Percentiles rank a stretch among this genome's conserved stretches.
Evolutionary conservation across 2,797 vertebrate genomes (phyloP).

Genomic region (Sciaenops ocellatus): DNA sequence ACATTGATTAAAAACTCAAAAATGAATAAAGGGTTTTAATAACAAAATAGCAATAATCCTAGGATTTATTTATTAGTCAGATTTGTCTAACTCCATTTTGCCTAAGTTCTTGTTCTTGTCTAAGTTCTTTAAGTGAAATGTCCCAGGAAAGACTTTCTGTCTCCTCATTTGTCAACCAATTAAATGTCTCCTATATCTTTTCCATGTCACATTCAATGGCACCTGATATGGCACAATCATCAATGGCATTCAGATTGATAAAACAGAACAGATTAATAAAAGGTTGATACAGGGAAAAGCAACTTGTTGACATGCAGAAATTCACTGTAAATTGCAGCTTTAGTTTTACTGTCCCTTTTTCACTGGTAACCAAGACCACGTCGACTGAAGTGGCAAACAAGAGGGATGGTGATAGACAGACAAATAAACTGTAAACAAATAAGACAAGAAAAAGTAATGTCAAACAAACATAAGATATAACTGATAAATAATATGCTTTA

Average conservation of each 20-base stretch:
- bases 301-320: background rate
- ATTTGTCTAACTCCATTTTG: background rate
- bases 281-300: background rate
- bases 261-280: background rate
- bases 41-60: background rate
- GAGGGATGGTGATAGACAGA: slow-evolving; percentile 71
- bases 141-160: no score
- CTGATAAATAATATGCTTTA: background rate
- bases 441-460: background rate
- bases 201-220: background rate
- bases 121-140: background rate
- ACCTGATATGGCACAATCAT: background rate
- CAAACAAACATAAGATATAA: background rate
- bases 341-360: slow-evolving; percentile 12
- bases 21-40: background rate
- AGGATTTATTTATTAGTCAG: background rate
- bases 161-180: background rate
- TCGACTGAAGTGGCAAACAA: slow-evolving; percentile 73
- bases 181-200: background rate
- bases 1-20: slow-evolving; percentile 1
- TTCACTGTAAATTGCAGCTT: background rate
- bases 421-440: slow-evolving; percentile 72
- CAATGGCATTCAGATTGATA: background rate
- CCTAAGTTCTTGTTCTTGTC: background rate
- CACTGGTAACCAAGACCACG: slow-evolving; percentile 70